These are phyloP conservation scores for Stichopus horrens DNA, from an alignment of 53 echinoderm and acorn worm genomes.

Conservation along the genomic window DNA sequence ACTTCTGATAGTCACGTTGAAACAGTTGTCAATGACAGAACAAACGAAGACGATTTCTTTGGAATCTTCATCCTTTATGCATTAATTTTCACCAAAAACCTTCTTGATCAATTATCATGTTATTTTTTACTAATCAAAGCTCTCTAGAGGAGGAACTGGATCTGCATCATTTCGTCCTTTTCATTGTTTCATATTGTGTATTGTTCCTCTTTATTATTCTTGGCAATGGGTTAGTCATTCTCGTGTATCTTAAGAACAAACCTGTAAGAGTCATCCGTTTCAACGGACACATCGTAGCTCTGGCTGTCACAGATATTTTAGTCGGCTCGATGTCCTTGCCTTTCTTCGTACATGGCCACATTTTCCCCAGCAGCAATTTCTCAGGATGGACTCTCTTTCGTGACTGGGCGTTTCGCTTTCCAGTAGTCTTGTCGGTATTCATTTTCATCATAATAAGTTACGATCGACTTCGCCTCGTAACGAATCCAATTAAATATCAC, in stretches of 20 bases:
- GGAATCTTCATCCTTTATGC: too few species aligned
- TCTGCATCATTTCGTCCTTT: not conserved
- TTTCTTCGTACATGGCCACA: not conserved
- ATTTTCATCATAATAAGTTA: conserved; percentile 16
- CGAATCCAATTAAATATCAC: conserved; percentile 29
- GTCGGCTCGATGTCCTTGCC: conserved; percentile 5
- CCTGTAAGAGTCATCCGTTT: not conserved
- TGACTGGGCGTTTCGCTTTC: conserved; percentile 15
- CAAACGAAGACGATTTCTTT: too few species aligned
- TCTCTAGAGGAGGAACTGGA: not conserved
- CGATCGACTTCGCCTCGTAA: conserved; percentile 8
- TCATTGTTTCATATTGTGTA: not conserved
- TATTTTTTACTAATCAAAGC: not conserved
- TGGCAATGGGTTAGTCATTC: conserved; percentile 26
- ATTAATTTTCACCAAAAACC: too few species aligned
- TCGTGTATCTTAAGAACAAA: conserved; percentile 1
- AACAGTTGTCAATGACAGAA: too few species aligned
- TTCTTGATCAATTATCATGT: too few species aligned
- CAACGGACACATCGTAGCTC: conserved; percentile 9
- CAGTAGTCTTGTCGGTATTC: conserved; percentile 12
- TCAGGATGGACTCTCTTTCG: not conserved
- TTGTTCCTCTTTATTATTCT: not conserved
- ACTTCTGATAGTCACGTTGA: too few species aligned
- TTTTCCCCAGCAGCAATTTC: not conserved
- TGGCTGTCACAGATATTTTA: not conserved